Base-by-base conservation (phyloP, 2,113 vertebrate species). In the Cyprinodon brontotheroides region DNA sequence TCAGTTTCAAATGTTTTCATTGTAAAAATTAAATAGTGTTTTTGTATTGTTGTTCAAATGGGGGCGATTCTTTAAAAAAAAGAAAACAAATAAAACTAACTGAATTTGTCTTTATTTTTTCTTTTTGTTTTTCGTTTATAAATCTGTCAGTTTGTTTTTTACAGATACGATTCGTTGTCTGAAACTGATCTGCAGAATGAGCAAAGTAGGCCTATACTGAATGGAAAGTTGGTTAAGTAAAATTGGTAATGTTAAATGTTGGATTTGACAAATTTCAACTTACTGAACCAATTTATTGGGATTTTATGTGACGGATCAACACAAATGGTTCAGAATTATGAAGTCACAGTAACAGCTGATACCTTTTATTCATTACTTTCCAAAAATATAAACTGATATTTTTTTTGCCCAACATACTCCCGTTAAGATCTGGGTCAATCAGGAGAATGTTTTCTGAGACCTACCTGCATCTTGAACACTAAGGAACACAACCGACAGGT, bases 21-120 rank as follows among this genome's bases (percentile, higher is more conserved):
- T 85, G 63, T 79, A 79, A 89, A 57, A 90, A 93, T 87, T 80
- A 82, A 81, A 76, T 85, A 80, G 74, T 77, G 38, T 77, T 93
- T 93, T 95, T 95, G 91, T 95, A 94, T 29, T 89, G 83, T 94
- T 92, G 83, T 78, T 89, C 79, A 84, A 70, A 81, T 78, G 47
- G 66, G 57, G 75, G 59, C 68, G 71, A 79, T 81, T 79, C 50
- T 87, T 82, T 66, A 63, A 39, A 61, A 68, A 8, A 29, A 69
- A 66, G 74, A 74, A 67, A 82, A 72, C 74, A 62, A 82, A 77
- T 72, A 80, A 79, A 81, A 70, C 2, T n/a, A 79, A 73, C 65
- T 12, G 22, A 37, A 62, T 79, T 61, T 61, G 48, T 22, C 69
- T 71, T 50, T 61, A 12, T 72, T 37, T 41, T 2, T n/a, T 3